A percentile compares a stretch with the other conserved stretches of the same genome.
These are phyloP conservation scores for Alectura lathami DNA, from an alignment of 2,113 vertebrate species.

Conservation along the genomic window DNA sequence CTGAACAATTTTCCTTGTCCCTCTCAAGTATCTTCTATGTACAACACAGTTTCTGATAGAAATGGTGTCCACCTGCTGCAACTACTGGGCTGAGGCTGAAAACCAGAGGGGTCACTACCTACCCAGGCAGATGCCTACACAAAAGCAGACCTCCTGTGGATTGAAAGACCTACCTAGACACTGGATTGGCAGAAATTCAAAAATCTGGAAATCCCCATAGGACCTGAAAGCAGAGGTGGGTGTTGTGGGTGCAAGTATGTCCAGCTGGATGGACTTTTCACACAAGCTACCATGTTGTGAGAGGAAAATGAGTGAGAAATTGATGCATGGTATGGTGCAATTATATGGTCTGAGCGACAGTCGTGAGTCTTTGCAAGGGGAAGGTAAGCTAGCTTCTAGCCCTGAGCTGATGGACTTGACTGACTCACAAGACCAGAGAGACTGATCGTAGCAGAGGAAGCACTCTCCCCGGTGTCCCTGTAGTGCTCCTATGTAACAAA, in stretches of 20 bases:
- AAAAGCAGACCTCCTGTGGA: neutral
- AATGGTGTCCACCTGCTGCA: neutral
- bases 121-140: neutral
- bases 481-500: neutral
- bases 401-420: neutral
- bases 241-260: neutral
- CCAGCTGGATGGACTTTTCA: neutral
- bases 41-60: neutral
- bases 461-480: neutral
- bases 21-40: neutral
- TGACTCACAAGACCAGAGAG: neutral
- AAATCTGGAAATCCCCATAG: neutral
- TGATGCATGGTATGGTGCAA: neutral
- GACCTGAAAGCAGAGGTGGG: neutral
- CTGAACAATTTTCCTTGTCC: neutral
- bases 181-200: neutral
- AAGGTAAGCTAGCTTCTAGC: neutral
- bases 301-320: neutral
- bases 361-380: neutral
- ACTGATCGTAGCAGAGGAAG: neutral
- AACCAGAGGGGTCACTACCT: neutral
- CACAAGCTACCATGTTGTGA: neutral
- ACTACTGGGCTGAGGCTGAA: neutral
- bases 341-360: neutral
- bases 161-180: neutral